A percentile compares a stretch with the other conserved stretches of the same genome.
Conservation (phyloP, 2,797 vertebrate genomes). For the Nyctibius grandis region DNA sequence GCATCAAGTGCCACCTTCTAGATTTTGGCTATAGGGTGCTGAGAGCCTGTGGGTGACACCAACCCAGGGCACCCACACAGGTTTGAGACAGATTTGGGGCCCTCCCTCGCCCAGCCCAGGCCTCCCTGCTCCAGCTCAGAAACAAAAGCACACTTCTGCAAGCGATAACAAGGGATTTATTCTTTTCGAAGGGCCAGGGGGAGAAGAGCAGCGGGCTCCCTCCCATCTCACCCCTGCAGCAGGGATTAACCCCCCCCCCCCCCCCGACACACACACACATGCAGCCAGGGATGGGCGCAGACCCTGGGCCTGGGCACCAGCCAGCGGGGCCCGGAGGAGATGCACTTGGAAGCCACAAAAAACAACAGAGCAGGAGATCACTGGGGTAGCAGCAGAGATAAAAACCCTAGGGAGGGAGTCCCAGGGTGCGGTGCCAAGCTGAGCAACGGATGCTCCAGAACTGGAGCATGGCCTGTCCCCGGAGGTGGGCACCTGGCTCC, state of each 20-base stretch:
- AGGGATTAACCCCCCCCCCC: too few species aligned
- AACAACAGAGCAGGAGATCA: neutral
- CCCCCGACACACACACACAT: neutral
- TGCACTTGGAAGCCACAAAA: neutral
- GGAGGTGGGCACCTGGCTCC: neutral
- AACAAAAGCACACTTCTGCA: neutral
- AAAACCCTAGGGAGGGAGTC: neutral
- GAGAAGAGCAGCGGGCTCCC: neutral
- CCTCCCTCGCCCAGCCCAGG: neutral
- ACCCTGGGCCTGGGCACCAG: neutral
- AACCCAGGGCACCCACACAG: neutral
- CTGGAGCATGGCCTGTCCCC: neutral
- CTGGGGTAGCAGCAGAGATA: neutral
- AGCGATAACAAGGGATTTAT: neutral
- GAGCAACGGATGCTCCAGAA: neutral
- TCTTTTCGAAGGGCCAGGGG: neutral
- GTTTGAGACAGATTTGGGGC: neutral
- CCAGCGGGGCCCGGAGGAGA: neutral
- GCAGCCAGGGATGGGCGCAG: neutral
- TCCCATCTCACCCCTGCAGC: neutral
- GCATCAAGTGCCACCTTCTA: neutral
- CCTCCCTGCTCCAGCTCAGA: neutral
- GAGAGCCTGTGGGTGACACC: too few species aligned
- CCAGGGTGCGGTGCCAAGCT: neutral
- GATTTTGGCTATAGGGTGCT: neutral